phyloP scores from a whole-genome alignment of 37 sponge, comb jelly and placozoan genomes.

The Theonella swinhoei region DNA sequence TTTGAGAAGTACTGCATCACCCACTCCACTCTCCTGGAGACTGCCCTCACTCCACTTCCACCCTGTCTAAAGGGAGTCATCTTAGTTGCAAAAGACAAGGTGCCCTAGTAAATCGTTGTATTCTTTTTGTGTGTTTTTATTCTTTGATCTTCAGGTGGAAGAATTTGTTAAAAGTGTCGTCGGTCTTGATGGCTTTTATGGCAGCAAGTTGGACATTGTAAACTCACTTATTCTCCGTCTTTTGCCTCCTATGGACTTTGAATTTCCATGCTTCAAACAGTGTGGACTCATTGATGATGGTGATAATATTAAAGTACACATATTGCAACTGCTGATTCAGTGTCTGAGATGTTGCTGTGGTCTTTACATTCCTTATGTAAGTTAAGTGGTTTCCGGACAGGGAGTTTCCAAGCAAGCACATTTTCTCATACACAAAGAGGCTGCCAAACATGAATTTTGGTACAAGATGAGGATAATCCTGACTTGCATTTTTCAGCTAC shows the following conservation, averaged over 20 bases:
- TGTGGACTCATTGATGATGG: background rate
- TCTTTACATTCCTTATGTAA: too few species aligned
- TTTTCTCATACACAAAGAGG: background rate
- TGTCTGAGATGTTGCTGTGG: too few species aligned
- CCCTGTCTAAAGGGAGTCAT: background rate
- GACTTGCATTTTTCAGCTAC: too few species aligned
- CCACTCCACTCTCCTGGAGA: too few species aligned
- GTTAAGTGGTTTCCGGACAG: background rate
- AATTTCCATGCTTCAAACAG: background rate
- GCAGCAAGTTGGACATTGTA: conserved; percentile 57
- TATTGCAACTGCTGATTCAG: too few species aligned
- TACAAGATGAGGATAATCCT: too few species aligned
- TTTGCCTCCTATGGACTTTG: conserved; percentile 45
- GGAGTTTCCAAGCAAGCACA: background rate
- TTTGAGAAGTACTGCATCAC: conserved; percentile 85
- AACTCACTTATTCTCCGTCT: conserved; percentile 60
- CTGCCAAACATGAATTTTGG: too few species aligned
- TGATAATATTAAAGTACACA: background rate
- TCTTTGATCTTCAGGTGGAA: conserved; percentile 26
- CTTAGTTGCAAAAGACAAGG: background rate
- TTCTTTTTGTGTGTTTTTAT: background rate
- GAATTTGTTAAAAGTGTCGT: conserved; percentile 62
- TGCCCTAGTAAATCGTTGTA: background rate
- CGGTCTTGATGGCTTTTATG: conserved; percentile 44
- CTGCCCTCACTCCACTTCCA: too few species aligned